These are phyloP conservation scores for Leucoraja erinaceus DNA, from an alignment of 2,113 vertebrate genomes.

Conservation along the genomic window DNA sequence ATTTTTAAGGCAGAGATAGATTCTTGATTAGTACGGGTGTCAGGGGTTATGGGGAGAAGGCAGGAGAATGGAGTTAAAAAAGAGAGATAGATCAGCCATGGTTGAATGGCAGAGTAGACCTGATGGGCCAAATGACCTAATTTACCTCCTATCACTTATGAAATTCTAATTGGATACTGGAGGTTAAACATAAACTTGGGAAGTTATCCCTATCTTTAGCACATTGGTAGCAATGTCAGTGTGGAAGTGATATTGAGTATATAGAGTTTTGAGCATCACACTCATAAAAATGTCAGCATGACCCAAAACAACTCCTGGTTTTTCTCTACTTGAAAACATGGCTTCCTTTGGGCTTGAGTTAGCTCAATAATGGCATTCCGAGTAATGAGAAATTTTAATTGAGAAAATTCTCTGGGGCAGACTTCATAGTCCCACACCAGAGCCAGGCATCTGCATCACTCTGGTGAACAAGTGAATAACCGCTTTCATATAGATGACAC, in stretches of 20 bases:
- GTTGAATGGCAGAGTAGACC: no score
- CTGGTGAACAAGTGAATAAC: neutral
- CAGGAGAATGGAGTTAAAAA: no score
- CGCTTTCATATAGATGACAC: neutral
- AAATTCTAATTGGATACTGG: neutral
- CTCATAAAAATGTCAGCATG: conserved; percentile 1
- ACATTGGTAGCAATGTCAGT: neutral
- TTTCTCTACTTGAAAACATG: neutral
- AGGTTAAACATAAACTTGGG: neutral
- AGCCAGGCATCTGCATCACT: neutral
- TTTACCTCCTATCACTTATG: no score
- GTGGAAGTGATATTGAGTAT: neutral
- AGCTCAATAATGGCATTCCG: neutral
- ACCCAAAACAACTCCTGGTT: neutral
- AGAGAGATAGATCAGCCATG: no score
- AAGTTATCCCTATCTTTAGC: neutral
- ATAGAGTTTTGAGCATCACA: neutral
- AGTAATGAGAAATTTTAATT: conserved; percentile 6
- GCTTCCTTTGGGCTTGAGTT: neutral
- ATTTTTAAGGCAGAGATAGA: no score
- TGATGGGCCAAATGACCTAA: no score
- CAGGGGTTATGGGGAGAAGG: no score
- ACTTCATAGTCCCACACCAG: neutral
- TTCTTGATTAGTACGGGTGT: no score
- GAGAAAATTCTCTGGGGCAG: neutral